Conservation (phyloP, 2,888 invertebrate genomes). For the Tetragnatha montana region DNA sequence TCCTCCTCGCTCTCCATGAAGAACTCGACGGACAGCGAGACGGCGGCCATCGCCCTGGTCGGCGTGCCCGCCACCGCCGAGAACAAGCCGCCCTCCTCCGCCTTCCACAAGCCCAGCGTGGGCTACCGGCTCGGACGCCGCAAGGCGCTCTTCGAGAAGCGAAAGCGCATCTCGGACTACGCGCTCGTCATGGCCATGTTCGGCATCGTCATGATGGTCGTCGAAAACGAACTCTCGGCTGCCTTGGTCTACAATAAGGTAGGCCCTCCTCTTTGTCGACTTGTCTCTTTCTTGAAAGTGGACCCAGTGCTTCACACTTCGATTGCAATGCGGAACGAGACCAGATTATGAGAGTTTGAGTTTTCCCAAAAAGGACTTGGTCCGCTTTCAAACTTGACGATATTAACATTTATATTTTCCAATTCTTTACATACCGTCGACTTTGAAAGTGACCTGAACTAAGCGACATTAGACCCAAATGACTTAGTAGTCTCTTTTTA, state of each 20-base stretch:
- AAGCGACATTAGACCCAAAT: too few species aligned
- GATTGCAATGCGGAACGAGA: neutral
- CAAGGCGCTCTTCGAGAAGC: conserved; percentile 98
- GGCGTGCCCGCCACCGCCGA: conserved; percentile 40
- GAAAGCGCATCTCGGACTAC: conserved; percentile 98
- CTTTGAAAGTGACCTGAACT: too few species aligned
- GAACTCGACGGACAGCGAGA: conserved; percentile 69
- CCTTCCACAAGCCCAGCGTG: conserved; percentile 88
- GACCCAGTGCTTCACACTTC: neutral
- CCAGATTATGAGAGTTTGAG: too few species aligned
- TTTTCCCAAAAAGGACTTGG: too few species aligned
- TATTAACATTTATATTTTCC: too few species aligned
- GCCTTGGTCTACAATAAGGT: conserved; percentile 97
- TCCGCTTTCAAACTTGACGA: too few species aligned
- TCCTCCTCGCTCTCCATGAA: conserved; percentile 90
- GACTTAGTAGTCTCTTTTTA: too few species aligned
- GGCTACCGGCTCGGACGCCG: conserved; percentile 97
- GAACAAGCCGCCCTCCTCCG: conserved; percentile 27
- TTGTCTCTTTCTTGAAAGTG: neutral
- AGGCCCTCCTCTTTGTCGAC: conserved; percentile 77
- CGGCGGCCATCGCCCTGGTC: conserved; percentile 69
- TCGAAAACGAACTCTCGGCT: conserved; percentile 99
- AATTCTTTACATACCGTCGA: too few species aligned
- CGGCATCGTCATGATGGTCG: conserved; percentile 99
- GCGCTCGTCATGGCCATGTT: conserved; percentile 99